These are phyloP conservation scores for Gastracanthus pulcherrimus DNA, from an alignment of 2,888 invertebrate genomes.

Conservation along the genomic window DNA sequence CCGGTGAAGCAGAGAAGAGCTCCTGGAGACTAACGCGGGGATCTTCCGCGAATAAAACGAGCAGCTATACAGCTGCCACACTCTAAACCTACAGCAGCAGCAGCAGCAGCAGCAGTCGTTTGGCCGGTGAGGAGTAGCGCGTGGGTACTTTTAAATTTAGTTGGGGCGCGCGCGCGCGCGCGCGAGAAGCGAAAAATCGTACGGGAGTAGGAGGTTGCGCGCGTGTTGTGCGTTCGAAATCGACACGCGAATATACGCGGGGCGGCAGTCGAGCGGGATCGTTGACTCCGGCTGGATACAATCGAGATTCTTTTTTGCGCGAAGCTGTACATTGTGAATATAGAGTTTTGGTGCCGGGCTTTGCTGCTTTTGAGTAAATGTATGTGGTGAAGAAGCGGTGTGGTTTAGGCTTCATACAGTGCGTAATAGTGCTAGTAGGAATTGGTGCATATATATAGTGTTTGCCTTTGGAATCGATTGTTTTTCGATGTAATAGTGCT, in stretches of 20 bases:
- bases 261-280: background rate
- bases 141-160: conserved; percentile 52
- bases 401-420: background rate
- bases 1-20: no score
- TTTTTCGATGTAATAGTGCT: no score
- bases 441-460: background rate
- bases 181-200: background rate
- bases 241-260: background rate
- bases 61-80: no score
- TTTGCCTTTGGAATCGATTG: no score
- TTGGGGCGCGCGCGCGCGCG: conserved; percentile 5
- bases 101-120: background rate
- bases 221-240: background rate
- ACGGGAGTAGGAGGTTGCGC: background rate
- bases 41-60: no score
- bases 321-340: background rate
- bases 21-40: no score
- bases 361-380: background rate
- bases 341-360: no score
- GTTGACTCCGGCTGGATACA: background rate
- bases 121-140: conserved; percentile 13
- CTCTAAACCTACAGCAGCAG: no score
- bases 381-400: background rate
- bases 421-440: no score
- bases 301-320: background rate